Conservation (phyloP, 2,888 invertebrate genomes). For the Iphiclides podalirius region DNA sequence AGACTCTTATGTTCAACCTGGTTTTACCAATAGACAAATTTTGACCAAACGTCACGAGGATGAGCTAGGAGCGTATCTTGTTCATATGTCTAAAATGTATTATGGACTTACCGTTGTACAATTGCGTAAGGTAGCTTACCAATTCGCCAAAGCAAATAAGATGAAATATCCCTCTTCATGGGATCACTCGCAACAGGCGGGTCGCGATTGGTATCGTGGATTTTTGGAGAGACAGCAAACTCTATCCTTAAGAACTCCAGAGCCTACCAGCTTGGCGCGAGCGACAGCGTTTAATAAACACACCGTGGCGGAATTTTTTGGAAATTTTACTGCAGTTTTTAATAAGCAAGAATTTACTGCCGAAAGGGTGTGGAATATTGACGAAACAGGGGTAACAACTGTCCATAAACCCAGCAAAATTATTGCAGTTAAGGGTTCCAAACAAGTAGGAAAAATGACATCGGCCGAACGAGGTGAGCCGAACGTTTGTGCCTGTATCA, state of each 20-base stretch:
- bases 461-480: slow-evolving; percentile 22
- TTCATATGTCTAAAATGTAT: no score
- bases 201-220: slow-evolving; percentile 19
- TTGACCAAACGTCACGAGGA: no score
- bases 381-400: not conserved
- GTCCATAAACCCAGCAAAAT: not conserved
- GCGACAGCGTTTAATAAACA: slow-evolving; percentile 5
- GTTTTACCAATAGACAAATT: no score
- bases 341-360: not conserved
- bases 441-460: slow-evolving; percentile 10
- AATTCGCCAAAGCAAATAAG: no score
- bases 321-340: not conserved
- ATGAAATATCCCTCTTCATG: no score
- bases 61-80: no score
- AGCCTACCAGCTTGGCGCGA: slow-evolving; percentile 16
- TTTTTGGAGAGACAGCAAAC: slow-evolving; percentile 20
- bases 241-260: slow-evolving; percentile 18
- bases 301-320: not conserved
- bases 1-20: no score
- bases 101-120: no score
- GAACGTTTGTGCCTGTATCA: slow-evolving; percentile 11
- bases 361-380: slow-evolving; percentile 4
- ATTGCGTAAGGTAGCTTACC: no score
- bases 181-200: slow-evolving; percentile 19
- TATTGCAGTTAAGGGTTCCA: not conserved